These are phyloP conservation scores for Ictalurus furcatus DNA, from an alignment of 2,113 vertebrate genomes.

Conservation along the genomic window DNA sequence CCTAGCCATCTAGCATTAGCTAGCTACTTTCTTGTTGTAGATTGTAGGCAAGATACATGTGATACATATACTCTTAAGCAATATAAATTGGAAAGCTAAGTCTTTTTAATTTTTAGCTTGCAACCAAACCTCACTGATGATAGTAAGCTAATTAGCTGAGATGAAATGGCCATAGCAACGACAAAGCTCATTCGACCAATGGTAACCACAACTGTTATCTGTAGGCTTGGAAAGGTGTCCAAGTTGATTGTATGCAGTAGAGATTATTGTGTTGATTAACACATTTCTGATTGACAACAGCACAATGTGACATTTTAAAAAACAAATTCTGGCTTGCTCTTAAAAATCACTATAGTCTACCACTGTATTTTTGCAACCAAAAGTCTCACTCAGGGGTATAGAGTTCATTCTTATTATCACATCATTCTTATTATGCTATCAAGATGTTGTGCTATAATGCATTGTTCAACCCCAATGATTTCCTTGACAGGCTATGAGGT, in stretches of 20 bases:
- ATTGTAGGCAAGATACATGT: not conserved
- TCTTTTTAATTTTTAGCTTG: not conserved
- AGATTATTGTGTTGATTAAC: not conserved
- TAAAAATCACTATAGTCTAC: not conserved
- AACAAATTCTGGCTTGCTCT: not conserved
- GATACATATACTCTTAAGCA: not conserved
- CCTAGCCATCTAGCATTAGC: not conserved
- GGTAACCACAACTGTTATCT: not conserved
- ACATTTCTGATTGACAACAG: not conserved
- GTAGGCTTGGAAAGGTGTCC: not conserved
- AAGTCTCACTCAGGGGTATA: not conserved
- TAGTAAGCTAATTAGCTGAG: not conserved
- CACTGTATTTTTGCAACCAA: not conserved
- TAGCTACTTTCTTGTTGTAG: not conserved
- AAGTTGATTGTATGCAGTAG: not conserved
- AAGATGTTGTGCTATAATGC: not conserved
- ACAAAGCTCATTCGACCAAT: not conserved
- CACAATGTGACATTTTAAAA: not conserved
- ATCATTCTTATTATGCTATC: not conserved
- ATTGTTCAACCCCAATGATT: not conserved
- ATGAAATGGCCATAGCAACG: not conserved
- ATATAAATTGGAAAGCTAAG: not conserved
- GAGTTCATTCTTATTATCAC: not conserved
- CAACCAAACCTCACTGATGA: not conserved
- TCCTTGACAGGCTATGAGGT: not conserved